These are phyloP conservation scores for Danaus melanippus DNA, from an alignment of 1,140 invertebrate genomes.

Conservation along the genomic window DNA sequence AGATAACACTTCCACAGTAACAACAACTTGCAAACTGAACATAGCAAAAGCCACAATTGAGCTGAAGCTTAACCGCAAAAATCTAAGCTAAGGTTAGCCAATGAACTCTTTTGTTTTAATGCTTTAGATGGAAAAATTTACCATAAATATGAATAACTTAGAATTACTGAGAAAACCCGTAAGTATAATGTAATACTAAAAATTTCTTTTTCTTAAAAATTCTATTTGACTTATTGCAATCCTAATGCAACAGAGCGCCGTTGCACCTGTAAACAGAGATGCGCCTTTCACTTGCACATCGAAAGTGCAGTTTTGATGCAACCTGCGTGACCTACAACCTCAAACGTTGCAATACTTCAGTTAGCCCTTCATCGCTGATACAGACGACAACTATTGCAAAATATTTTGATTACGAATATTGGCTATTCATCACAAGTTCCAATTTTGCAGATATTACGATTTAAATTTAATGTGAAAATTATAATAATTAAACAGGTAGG, in stretches of 20 bases:
- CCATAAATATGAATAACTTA: too few species aligned
- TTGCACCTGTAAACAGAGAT: conserved; percentile 46
- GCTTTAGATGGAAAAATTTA: too few species aligned
- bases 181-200: too few species aligned
- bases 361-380: conserved; percentile 10
- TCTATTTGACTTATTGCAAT: conserved; percentile 11
- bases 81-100: too few species aligned
- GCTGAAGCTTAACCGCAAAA: conserved; percentile 25
- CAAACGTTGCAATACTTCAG: conserved; percentile 16
- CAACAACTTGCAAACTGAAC: conserved; percentile 36
- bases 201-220: too few species aligned
- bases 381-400: conserved; percentile 12
- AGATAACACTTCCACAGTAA: conserved; percentile 41
- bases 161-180: too few species aligned
- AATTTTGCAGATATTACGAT: too few species aligned
- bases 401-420: conserved; percentile 1
- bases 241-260: conserved; percentile 11
- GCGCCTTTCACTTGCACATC: conserved; percentile 59
- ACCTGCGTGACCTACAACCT: conserved; percentile 43
- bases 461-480: too few species aligned
- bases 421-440: too few species aligned
- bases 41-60: conserved; percentile 37
- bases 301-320: conserved; percentile 60
- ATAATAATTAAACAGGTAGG: too few species aligned
- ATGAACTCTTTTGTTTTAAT: too few species aligned